Conservation (phyloP, 2,113 vertebrate genomes). For the Leptocoma aspasia region DNA sequence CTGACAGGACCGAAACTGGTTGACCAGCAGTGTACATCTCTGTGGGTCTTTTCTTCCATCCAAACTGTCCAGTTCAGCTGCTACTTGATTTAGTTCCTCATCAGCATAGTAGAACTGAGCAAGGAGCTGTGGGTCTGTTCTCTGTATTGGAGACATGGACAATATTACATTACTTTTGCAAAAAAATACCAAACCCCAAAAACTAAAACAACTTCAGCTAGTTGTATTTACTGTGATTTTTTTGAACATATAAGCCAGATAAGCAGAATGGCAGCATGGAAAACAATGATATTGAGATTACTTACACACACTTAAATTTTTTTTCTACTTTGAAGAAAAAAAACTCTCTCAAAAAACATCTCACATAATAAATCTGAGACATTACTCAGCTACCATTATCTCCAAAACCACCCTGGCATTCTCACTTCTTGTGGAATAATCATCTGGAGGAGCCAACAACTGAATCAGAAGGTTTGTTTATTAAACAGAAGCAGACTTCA, state of each 20-base stretch:
- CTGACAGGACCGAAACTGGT: conserved; percentile 98
- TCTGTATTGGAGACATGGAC: conserved; percentile 68
- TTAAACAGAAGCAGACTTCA: not conserved
- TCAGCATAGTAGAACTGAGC: conserved; percentile 98
- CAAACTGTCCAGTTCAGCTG: conserved; percentile 92
- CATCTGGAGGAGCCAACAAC: not conserved
- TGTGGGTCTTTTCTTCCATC: conserved; percentile 96
- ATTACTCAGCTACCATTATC: not conserved
- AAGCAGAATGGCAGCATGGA: not conserved
- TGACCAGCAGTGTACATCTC: conserved; percentile 92
- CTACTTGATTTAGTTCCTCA: conserved; percentile 95
- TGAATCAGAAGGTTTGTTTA: not conserved
- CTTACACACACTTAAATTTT: accelerated
- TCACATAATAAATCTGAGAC: not conserved
- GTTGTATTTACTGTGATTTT: not conserved
- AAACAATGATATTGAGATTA: not conserved
- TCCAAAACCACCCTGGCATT: not conserved
- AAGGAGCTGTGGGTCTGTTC: conserved; percentile 93
- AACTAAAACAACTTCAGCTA: not conserved
- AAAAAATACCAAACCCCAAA: not conserved
- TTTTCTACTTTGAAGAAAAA: not conserved
- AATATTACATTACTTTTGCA: not conserved
- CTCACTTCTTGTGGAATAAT: not conserved
- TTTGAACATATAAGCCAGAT: not conserved
- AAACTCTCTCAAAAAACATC: not conserved